Evolutionary conservation across 2,888 invertebrate genomes (phyloP), one percentile per base, ranked within the genome.

Genomic region (Pterobdella sp.): DNA sequence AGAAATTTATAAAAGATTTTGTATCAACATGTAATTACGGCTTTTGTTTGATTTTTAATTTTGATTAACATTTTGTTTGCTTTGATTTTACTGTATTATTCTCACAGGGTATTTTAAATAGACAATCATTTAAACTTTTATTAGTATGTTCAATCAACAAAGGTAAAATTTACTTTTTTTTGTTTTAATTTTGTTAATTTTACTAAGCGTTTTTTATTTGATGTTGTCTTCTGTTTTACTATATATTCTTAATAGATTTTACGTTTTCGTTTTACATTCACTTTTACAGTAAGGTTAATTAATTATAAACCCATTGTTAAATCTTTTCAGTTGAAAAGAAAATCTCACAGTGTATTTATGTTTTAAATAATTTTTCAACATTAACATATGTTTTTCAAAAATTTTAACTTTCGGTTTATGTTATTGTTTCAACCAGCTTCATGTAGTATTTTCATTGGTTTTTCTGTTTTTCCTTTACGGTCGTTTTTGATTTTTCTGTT

Each of bases 401-500:
- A 26, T 56, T 56, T 56, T 22, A 22, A 3, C 26, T 56, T 14
- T 26, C 18, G 10, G 18, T 56, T 56, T 22, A 4, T 56, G 60
- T 56, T n/a, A 4, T 56, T 56, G 60, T 56, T 56, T 56, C 60
- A 26, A 4, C 60, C 4, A 56, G 60, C 60, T 56, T 56, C 60
- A 56, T 56, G 4, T 14, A n/a, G n/a, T n/a, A n/a, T n/a, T 14
- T 56, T 26, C 4, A 18, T 22, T 22, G 18, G n/a, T 7, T 56
- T 22, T 56, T 22, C 26, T n/a, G 3, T 26, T 14, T 26, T 42
- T 42, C 7, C 22, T 56, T 56, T 56, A 56, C 60, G n/a, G 4
- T 26, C 7, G 26, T 56, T 56, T 26, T n/a, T n/a, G n/a, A n/a
- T n/a, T n/a, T 26, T 56, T 56, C n/a, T 56, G 18, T 42, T 42